Evolutionary conservation across 1,140 invertebrate species (phyloP).

Genomic region (Drosophila triauraria): DNA sequence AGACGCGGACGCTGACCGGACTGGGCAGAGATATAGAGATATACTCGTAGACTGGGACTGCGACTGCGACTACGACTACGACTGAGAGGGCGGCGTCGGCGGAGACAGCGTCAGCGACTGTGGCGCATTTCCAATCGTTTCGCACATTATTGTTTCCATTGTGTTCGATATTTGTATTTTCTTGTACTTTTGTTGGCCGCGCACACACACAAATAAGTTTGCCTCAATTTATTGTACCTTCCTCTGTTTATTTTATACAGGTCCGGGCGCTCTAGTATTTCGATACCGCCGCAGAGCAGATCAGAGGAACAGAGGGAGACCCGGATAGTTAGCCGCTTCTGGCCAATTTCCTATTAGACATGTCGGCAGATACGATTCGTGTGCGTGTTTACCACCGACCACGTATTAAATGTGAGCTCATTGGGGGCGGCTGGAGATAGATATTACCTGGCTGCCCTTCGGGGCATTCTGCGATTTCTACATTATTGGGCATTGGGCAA

Average conservation of each 20-base stretch:
- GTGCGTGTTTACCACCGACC: constrained; percentile 48
- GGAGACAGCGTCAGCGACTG: constrained; percentile 58
- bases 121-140: constrained; percentile 80
- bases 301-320: constrained; percentile 28
- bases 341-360: constrained; percentile 63
- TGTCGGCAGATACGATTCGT: constrained; percentile 51
- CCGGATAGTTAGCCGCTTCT: constrained; percentile 36
- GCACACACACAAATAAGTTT: constrained; percentile 49
- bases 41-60: constrained; percentile 14
- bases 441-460: constrained; percentile 52
- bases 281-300: constrained; percentile 33
- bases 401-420: constrained; percentile 52
- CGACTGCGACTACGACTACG: constrained; percentile 12
- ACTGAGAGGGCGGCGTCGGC: constrained; percentile 40
- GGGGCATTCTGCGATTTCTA: constrained; percentile 43
- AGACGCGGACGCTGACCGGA: constrained; percentile 69
- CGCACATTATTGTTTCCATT: constrained; percentile 83
- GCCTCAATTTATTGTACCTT: constrained; percentile 78
- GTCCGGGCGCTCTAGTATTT: constrained; percentile 49
- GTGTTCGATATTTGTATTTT: constrained; percentile 82
- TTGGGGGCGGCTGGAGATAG: constrained; percentile 37
- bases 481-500: constrained; percentile 34
- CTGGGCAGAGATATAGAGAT: constrained; percentile 53
- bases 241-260: constrained; percentile 75
- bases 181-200: constrained; percentile 72